Percentiles rank a stretch among this genome's conserved stretches.
These are phyloP conservation scores for Pheosia gnoma DNA, from an alignment of 2,888 invertebrate species.

Conservation along the genomic window DNA sequence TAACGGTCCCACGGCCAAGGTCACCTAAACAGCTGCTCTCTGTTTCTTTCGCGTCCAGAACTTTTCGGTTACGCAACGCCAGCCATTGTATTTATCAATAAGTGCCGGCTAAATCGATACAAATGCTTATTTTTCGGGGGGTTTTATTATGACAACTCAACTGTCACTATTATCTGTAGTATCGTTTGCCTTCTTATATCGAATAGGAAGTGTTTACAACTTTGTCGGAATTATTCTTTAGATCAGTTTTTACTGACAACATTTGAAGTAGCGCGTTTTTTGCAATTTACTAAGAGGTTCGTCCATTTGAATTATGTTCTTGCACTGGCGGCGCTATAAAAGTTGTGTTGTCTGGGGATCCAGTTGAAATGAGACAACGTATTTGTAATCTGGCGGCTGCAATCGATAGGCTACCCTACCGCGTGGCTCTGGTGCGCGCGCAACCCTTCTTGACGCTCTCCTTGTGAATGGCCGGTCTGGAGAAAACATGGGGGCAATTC, in stretches of 20 bases:
- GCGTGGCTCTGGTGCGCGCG: constrained; percentile 73
- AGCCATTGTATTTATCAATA: constrained; percentile 20
- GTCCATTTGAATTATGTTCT: not conserved
- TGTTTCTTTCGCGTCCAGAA: constrained; percentile 41
- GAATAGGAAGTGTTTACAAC: not conserved
- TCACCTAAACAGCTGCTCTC: constrained; percentile 63
- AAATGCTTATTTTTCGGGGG: constrained; percentile 17
- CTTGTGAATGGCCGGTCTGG: constrained; percentile 75
- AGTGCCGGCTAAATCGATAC: constrained; percentile 21
- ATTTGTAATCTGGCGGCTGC: constrained; percentile 53
- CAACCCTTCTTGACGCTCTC: constrained; percentile 59
- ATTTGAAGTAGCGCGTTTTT: too few relatives aligned
- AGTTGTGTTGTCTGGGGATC: constrained; percentile 41
- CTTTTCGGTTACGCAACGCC: constrained; percentile 39
- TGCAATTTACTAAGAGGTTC: too few relatives aligned
- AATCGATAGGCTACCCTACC: constrained; percentile 70
- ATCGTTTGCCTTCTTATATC: constrained; percentile 1
- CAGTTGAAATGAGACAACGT: constrained; percentile 51
- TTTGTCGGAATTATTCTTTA: not conserved
- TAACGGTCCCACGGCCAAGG: constrained; percentile 78
- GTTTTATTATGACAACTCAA: constrained; percentile 4
- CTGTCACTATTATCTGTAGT: constrained; percentile 6
- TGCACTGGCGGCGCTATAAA: constrained; percentile 40
- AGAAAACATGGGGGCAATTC: constrained; percentile 60
- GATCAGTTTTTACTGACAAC: not conserved